Evolutionary conservation across 2,113 vertebrate species (phyloP).

Genomic region (Ameiurus melas): DNA sequence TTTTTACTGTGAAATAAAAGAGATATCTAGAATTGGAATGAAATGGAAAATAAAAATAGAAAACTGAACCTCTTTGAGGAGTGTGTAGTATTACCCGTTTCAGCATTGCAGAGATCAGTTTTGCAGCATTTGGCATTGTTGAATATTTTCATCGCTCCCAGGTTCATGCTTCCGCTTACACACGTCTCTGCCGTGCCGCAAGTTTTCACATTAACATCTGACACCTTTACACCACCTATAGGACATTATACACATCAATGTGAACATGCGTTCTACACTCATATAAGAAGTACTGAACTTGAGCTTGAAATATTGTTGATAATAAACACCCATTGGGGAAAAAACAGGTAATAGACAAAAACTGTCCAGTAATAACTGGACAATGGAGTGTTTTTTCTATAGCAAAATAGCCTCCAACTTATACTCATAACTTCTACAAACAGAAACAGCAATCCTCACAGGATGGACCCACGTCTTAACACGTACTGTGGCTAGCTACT

Average conservation of each 20-base stretch:
- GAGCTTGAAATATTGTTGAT: too few relatives aligned
- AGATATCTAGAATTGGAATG: background rate
- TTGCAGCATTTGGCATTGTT: constrained; percentile 4
- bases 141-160: background rate
- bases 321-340: too few relatives aligned
- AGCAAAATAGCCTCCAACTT: too few relatives aligned
- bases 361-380: too few relatives aligned
- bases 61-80: background rate
- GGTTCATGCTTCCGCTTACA: background rate
- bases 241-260: background rate
- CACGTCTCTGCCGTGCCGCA: background rate
- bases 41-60: background rate
- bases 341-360: too few relatives aligned
- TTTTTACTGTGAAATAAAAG: too few relatives aligned
- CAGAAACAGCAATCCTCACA: too few relatives aligned
- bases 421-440: too few relatives aligned
- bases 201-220: background rate
- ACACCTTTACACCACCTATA: background rate
- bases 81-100: constrained; percentile 7
- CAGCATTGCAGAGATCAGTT: background rate
- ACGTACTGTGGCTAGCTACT: too few relatives aligned
- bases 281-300: background rate
- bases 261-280: background rate
- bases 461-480: too few relatives aligned
- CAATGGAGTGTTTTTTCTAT: too few relatives aligned